Conservation (phyloP, 2,113 vertebrate genomes). For the Poecilia latipinna region DNA sequence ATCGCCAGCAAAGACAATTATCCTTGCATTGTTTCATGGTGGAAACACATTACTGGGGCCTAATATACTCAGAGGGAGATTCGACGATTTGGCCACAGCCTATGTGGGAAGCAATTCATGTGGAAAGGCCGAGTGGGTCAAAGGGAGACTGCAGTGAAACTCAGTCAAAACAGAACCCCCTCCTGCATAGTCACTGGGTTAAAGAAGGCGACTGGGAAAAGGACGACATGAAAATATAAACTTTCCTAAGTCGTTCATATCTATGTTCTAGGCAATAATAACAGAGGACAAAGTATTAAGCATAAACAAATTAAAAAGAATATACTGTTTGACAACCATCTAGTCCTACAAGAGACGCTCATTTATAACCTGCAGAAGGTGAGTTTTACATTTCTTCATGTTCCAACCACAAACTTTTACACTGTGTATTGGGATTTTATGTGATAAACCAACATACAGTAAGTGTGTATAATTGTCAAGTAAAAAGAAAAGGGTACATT, state of each 20-base stretch:
- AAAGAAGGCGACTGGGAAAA: slow-evolving; percentile 13
- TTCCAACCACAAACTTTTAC: too few relatives aligned
- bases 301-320: not conserved
- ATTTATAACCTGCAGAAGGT: too few relatives aligned
- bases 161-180: slow-evolving; percentile 87
- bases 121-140: slow-evolving; percentile 88
- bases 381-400: too few relatives aligned
- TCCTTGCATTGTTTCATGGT: slow-evolving; percentile 96
- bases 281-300: too few relatives aligned
- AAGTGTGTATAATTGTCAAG: too few relatives aligned
- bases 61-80: slow-evolving; percentile 96
- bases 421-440: too few relatives aligned
- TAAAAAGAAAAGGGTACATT: too few relatives aligned
- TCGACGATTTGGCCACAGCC: slow-evolving; percentile 89
- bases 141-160: slow-evolving; percentile 68
- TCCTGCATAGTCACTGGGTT: slow-evolving; percentile 23
- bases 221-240: not conserved
- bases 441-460: too few relatives aligned
- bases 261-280: not conserved
- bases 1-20: slow-evolving; percentile 99
- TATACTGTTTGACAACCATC: not conserved
- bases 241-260: slow-evolving; percentile 8
- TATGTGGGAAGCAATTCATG: slow-evolving; percentile 89
- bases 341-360: not conserved
- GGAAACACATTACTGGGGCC: slow-evolving; percentile 96